phyloP scores from a whole-genome alignment of 2,113 vertebrate genomes.

The Dicrurus megarhynchus region DNA sequence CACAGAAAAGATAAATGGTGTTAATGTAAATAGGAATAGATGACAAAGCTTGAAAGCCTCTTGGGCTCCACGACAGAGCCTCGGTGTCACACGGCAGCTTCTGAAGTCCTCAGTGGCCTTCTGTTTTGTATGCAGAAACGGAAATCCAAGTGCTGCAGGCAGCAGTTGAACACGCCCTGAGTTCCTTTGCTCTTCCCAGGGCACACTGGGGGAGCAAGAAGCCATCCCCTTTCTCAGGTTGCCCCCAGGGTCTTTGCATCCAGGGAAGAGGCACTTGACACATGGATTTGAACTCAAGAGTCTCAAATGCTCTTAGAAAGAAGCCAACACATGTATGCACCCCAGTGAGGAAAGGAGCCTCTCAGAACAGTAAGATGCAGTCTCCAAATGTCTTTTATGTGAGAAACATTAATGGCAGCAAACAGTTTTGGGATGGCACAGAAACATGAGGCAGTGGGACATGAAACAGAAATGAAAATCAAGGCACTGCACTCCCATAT shows the following conservation, averaged over 20 bases:
- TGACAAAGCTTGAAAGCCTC: not conserved
- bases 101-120: not conserved
- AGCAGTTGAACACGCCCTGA: not conserved
- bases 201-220: not conserved
- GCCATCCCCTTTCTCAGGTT: not conserved
- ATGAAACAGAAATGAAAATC: not conserved
- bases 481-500: not conserved
- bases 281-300: not conserved
- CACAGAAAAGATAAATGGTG: not conserved
- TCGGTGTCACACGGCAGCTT: accelerated
- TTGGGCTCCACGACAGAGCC: not conserved
- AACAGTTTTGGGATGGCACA: not conserved
- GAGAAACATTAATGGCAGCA: not conserved
- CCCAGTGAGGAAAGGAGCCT: not conserved
- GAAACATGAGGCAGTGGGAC: not conserved
- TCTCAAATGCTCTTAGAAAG: not conserved
- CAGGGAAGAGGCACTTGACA: not conserved
- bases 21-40: not conserved
- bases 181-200: not conserved
- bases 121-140: not conserved
- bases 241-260: not conserved
- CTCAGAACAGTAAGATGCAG: not conserved
- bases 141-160: not conserved
- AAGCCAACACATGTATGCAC: not conserved
- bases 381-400: not conserved